Evolutionary conservation across 2,113 vertebrate genomes (phyloP), one percentile per base, ranked within the genome.

Genomic region (Echinops telfairi): DNA sequence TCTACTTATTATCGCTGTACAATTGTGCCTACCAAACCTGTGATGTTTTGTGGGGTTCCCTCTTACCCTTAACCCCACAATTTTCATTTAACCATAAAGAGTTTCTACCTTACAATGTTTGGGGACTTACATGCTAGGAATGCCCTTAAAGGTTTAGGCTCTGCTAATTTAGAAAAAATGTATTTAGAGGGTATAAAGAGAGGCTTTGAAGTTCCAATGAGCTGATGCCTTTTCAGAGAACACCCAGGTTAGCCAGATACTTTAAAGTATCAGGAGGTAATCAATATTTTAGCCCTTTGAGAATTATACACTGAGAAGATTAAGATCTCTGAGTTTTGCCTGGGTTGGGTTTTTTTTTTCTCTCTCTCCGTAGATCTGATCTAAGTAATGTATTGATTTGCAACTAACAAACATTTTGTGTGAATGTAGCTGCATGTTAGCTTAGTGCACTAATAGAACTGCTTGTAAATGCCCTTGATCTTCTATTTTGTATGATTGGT

Each of bases 21-120:
- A n/a, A n/a, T n/a, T n/a, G n/a, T n/a, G n/a, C n/a, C n/a, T n/a
- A n/a, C n/a, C n/a, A n/a, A n/a, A n/a, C n/a, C n/a, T n/a, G n/a
- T n/a, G n/a, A n/a, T n/a, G n/a, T n/a, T n/a, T n/a, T n/a, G n/a
- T n/a, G n/a, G n/a, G n/a, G n/a, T n/a, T n/a, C n/a, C n/a, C n/a
- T n/a, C n/a, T n/a, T n/a, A n/a, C n/a, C n/a, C n/a, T n/a, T n/a
- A n/a, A n/a, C n/a, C n/a, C n/a, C n/a, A 40, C 53, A n/a, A 81
- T 96, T 94, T 73, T 33, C 77, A 79, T 62, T 93, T 93, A 43
- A 81, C 2, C 6, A 33, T 66, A 76, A 89, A 3, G 58, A 82
- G 16, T 73, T 73, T 73, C 19, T 20, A 38, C 4, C 31, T 6
- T 64, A 6, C 71, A 58, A n/a, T 6, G 1, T 80, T 78, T 66